Evolutionary conservation across 2,888 invertebrate species (phyloP).

Genomic region (Helicoverpa assulta): DNA sequence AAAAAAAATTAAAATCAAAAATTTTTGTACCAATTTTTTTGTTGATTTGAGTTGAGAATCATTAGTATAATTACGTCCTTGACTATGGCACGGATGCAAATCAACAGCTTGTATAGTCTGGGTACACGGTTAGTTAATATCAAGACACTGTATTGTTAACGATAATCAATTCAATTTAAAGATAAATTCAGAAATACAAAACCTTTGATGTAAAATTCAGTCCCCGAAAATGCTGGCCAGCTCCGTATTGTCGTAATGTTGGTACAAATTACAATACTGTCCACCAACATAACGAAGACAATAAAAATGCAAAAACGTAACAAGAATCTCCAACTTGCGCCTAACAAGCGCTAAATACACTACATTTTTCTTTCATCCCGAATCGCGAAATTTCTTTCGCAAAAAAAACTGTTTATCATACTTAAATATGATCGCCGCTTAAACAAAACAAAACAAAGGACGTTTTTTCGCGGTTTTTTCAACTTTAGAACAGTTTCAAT

Average conservation of each 20-base stretch:
- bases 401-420: constrained; percentile 60
- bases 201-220: neutral
- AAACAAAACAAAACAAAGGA: constrained; percentile 55
- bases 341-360: constrained; percentile 47
- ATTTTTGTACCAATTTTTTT: too few relatives aligned
- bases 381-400: constrained; percentile 33
- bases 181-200: too few relatives aligned
- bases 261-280: constrained; percentile 31
- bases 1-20: too few relatives aligned
- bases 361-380: constrained; percentile 48
- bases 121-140: too few relatives aligned
- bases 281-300: constrained; percentile 36
- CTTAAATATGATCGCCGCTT: constrained; percentile 60
- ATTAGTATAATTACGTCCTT: too few relatives aligned
- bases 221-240: neutral
- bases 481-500: constrained; percentile 62
- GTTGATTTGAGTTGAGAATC: too few relatives aligned
- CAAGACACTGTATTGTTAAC: neutral
- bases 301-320: constrained; percentile 52
- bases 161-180: neutral
- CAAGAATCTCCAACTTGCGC: constrained; percentile 31
- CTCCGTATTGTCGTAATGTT: neutral
- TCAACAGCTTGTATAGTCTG: too few relatives aligned
- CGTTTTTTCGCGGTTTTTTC: constrained; percentile 31
- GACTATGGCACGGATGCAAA: too few relatives aligned